Base-by-base conservation (phyloP, 1,140 invertebrate genomes). In the Maniola jurtina region DNA sequence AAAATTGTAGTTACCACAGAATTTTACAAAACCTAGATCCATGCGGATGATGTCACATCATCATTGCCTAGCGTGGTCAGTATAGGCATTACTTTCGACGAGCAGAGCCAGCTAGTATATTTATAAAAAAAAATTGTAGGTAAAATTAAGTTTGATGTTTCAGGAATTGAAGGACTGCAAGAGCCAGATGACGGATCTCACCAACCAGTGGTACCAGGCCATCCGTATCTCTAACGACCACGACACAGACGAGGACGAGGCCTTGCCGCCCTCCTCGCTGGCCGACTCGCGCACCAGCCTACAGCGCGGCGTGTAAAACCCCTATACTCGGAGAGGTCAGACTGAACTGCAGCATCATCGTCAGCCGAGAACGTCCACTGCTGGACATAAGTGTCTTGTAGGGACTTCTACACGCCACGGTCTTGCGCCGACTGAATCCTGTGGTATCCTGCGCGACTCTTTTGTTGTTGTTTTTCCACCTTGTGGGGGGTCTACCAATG, bases 201-300 rank as follows among this genome's bases (percentile, higher is more conserved):
- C 97, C 1, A 98, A 98, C 84, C 96, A 98, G 83, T 99, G 98
- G 98, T 98, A 98, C 91, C 96, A 98, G 84, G 97, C 97, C 0
- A 97, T 98, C 66, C 92, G 96, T 63, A 96, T 97, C 77, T 96
- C 95, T 66, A 95, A 96, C 66, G 89, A 91, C 57, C 84, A 90
- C 15, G 92, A 93, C 34, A 93, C 92, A 3, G 92, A 93, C 61
- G 92, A 93, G 36, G 91, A 92, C 42, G 88, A 90, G 57, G 89
- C 70, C 68, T 69, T 88, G 33, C 83, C 78, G 65, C 80, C 77
- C 38, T 80, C 72, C 56, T 84, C 92, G 61, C 61, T 82, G 5
- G 86, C 89, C 0, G 88, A 87, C 64, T 90, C 90, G 2, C 84
- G 79, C 34, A 79, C 58, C 14, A 88, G 80, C 38, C 57, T 90